Conservation (phyloP, 1,140 invertebrate species). For the Caerostris darwini region DNA sequence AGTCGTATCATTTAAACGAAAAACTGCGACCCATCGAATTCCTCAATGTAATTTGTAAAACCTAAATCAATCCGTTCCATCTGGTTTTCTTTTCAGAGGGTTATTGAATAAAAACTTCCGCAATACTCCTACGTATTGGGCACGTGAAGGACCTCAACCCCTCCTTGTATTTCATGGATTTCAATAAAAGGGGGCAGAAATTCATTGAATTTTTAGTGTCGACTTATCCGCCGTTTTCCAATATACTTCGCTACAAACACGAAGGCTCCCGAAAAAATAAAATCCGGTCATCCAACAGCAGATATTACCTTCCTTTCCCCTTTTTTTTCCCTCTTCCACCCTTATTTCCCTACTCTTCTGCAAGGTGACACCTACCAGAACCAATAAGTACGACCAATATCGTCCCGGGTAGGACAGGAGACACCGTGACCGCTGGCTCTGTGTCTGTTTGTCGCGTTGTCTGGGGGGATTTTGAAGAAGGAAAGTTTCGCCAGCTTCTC, state of each 20-base stretch:
- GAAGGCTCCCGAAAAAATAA: slow-evolving; percentile 42
- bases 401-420: not conserved
- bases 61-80: slow-evolving; percentile 15
- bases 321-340: not conserved
- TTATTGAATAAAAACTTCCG: slow-evolving; percentile 54
- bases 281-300: slow-evolving; percentile 51
- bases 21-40: not conserved
- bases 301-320: slow-evolving; percentile 33
- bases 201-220: slow-evolving; percentile 57
- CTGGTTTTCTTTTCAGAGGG: not conserved
- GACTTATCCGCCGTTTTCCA: slow-evolving; percentile 54
- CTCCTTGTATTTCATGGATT: slow-evolving; percentile 49
- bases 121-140: slow-evolving; percentile 25
- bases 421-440: slow-evolving; percentile 56
- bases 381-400: slow-evolving; percentile 68
- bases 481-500: slow-evolving; percentile 5
- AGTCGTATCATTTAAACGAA: not conserved
- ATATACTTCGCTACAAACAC: slow-evolving; percentile 55
- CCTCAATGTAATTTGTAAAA: not conserved
- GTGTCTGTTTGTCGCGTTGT: slow-evolving; percentile 22
- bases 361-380: slow-evolving; percentile 60
- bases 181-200: slow-evolving; percentile 60
- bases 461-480: not conserved
- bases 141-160: not conserved
- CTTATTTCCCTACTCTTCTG: not conserved